Evolutionary conservation across 2,113 vertebrate species (phyloP).

Genomic region (Myrmecophaga tridactyla): DNA sequence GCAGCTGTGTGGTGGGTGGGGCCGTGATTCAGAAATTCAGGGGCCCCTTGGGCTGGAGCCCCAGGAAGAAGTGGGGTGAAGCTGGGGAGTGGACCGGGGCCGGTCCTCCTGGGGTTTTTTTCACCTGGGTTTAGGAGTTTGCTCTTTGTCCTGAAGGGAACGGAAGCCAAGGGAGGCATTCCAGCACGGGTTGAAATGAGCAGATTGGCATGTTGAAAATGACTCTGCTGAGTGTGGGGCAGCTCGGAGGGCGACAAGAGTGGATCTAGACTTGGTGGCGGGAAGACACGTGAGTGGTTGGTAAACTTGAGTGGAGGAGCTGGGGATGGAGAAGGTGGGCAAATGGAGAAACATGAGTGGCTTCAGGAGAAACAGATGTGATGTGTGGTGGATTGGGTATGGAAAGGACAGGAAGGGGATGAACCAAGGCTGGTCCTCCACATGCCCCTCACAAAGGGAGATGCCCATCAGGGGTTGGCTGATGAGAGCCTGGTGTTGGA

Average conservation of each 20-base stretch:
- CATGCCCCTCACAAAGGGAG: background rate
- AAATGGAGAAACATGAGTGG: background rate
- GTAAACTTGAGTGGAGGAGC: background rate
- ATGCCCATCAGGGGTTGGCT: background rate
- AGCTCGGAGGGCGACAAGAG: background rate
- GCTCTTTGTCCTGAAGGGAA: background rate
- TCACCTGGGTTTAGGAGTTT: background rate
- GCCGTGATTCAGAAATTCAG: background rate
- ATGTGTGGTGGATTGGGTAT: background rate
- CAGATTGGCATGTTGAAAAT: background rate
- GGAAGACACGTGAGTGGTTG: too few species aligned
- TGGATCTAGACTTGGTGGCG: background rate
- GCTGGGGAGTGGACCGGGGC: background rate
- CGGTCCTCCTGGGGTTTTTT: background rate
- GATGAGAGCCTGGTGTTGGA: background rate
- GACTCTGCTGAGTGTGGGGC: background rate
- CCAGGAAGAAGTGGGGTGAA: background rate
- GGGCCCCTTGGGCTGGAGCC: background rate
- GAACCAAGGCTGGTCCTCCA: background rate
- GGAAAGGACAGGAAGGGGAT: background rate
- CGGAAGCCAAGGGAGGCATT: background rate
- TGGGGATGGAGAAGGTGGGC: background rate
- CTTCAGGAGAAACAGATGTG: background rate
- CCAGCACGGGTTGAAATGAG: background rate
- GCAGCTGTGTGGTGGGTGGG: background rate